phyloP scores from a whole-genome alignment of 2,888 invertebrate species.

The Polydrusus cervinus region DNA sequence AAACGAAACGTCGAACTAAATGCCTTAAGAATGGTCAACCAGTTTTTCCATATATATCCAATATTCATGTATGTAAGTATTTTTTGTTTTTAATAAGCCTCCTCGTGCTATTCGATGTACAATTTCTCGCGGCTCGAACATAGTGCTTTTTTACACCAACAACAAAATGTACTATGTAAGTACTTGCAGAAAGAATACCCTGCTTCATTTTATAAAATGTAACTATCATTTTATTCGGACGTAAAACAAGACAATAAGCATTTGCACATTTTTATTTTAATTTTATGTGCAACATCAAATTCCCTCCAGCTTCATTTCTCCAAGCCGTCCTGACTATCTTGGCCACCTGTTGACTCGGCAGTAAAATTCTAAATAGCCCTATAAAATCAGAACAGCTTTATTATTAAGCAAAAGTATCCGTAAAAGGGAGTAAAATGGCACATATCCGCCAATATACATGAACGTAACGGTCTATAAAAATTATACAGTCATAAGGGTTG shows the following conservation, averaged over 20 bases:
- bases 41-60: too few relatives aligned
- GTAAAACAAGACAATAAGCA: constrained; percentile 4
- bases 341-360: constrained; percentile 26
- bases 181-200: not conserved
- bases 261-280: constrained; percentile 23
- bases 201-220: not conserved
- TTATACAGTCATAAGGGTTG: constrained; percentile 26
- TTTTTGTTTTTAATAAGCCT: too few relatives aligned
- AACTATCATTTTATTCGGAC: not conserved
- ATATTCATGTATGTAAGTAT: too few relatives aligned
- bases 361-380: constrained; percentile 39
- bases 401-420: constrained; percentile 44
- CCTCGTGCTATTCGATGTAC: too few relatives aligned
- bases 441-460: constrained; percentile 29
- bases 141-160: too few relatives aligned
- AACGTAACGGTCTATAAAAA: constrained; percentile 19
- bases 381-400: constrained; percentile 45
- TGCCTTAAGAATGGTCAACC: too few relatives aligned
- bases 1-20: too few relatives aligned
- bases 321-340: constrained; percentile 18
- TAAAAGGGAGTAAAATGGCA: constrained; percentile 40
- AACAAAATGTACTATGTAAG: too few relatives aligned
- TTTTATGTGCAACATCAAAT: constrained; percentile 18
- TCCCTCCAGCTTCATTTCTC: constrained; percentile 7
- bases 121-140: too few relatives aligned